These are phyloP conservation scores for Proales similis DNA, from an alignment of 1,140 invertebrate genomes.

Conservation along the genomic window DNA sequence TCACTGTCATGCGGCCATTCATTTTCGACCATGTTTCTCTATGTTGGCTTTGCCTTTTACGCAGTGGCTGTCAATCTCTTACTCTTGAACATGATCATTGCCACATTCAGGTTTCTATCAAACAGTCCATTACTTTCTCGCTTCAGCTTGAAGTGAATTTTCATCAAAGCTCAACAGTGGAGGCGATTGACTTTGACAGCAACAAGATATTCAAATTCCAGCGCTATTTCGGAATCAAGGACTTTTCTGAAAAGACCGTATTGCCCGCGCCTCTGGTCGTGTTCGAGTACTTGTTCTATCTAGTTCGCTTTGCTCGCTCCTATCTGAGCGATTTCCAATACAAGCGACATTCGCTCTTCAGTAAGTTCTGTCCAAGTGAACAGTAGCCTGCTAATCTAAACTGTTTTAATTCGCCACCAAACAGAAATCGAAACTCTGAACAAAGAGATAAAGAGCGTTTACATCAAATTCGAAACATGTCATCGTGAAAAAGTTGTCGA, in stretches of 20 bases:
- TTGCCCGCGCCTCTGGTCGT: slow-evolving; percentile 22
- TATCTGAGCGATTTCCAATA: no score
- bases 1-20: neutral
- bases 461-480: slow-evolving; percentile 36
- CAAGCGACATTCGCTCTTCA: no score
- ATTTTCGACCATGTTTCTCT: slow-evolving; percentile 26
- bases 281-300: slow-evolving; percentile 2
- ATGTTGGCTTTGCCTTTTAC: slow-evolving; percentile 32
- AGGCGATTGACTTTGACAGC: slow-evolving; percentile 28
- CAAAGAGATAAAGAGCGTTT: slow-evolving; percentile 9
- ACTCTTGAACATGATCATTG: slow-evolving; percentile 34
- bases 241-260: slow-evolving; percentile 20
- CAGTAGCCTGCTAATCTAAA: no score
- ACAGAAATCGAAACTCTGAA: slow-evolving; percentile 8
- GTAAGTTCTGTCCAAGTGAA: no score
- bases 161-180: slow-evolving; percentile 30
- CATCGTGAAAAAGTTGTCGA: slow-evolving; percentile 14
- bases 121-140: no score
- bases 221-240: slow-evolving; percentile 14
- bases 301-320: slow-evolving; percentile 5
- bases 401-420: no score
- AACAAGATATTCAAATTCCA: slow-evolving; percentile 27
- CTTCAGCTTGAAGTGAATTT: neutral
- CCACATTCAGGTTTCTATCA: slow-evolving; percentile 33
- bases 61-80: slow-evolving; percentile 21